Evolutionary conservation across 2,888 invertebrate genomes (phyloP).

Genomic region (Cataglyphis albicans): DNA sequence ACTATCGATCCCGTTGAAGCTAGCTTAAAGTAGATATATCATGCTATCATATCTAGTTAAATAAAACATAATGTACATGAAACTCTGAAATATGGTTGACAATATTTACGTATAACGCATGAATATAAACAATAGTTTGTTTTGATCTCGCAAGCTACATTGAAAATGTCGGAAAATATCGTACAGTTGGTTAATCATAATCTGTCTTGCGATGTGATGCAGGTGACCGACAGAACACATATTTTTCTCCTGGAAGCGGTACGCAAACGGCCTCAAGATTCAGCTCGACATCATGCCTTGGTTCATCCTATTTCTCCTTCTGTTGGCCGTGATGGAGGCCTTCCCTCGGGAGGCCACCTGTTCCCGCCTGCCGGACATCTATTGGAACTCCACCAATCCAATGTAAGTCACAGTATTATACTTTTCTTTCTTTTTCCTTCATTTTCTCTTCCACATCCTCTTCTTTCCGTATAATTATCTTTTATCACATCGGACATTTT

Average conservation of each 20-base stretch:
- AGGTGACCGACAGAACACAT: conserved; percentile 78
- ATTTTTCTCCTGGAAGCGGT: conserved; percentile 78
- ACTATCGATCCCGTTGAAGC: conserved; percentile 21
- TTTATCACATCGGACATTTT: conserved; percentile 21
- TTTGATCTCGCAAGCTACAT: neutral
- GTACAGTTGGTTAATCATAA: neutral
- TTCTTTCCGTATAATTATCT: conserved; percentile 51
- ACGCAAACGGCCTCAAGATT: conserved; percentile 84
- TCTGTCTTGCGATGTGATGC: conserved; percentile 20
- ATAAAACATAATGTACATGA: neutral
- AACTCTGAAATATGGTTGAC: neutral
- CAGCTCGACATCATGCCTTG: conserved; percentile 86
- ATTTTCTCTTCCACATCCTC: neutral
- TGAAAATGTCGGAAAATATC: neutral
- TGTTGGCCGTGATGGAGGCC: conserved; percentile 87
- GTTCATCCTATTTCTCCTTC: conserved; percentile 87
- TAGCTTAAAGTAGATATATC: conserved; percentile 35
- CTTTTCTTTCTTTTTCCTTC: neutral
- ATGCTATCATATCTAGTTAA: neutral
- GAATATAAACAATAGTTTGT: conserved; percentile 4
- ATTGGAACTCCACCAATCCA: conserved; percentile 88
- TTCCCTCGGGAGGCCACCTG: conserved; percentile 87
- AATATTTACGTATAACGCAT: neutral
- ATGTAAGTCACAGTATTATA: conserved; percentile 85
- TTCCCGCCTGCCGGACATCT: conserved; percentile 87